Percentiles rank a stretch among this genome's conserved stretches.
Conservation (phyloP, 2,888 invertebrate genomes). For the Sarcophaga variegata region DNA sequence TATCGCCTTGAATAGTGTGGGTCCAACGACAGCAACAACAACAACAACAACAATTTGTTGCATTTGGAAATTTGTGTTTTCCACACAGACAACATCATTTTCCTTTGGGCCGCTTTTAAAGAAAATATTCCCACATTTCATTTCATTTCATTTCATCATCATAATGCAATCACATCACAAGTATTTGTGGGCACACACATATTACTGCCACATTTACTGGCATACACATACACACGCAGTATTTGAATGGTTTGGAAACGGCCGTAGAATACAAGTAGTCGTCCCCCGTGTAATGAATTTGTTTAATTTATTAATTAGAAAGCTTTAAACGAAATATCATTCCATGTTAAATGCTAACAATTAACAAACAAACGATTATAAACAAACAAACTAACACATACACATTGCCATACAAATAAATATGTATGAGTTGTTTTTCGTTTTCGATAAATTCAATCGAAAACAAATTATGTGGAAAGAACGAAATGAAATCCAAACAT, state of each 20-base stretch:
- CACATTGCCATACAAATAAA: not conserved
- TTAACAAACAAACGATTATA: not conserved
- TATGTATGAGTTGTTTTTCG: not conserved
- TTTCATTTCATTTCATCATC: not conserved
- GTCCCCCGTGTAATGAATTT: slow-evolving; percentile 34
- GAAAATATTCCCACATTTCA: slow-evolving; percentile 58
- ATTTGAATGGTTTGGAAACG: no score
- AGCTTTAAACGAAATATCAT: slow-evolving; percentile 41
- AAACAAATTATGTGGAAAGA: slow-evolving; percentile 18
- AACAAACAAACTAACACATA: not conserved
- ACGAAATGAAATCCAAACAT: not conserved
- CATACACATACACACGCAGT: not conserved
- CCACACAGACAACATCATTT: slow-evolving; percentile 16
- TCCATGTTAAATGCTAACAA: no score
- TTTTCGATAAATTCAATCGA: slow-evolving; percentile 21
- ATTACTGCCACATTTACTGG: not conserved
- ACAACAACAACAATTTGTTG: not conserved
- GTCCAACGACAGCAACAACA: slow-evolving; percentile 10
- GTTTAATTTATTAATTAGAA: slow-evolving; percentile 67
- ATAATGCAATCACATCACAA: slow-evolving; percentile 33
- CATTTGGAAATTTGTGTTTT: no score
- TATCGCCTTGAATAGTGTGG: slow-evolving; percentile 63
- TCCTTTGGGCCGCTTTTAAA: not conserved
- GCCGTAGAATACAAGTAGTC: slow-evolving; percentile 6
- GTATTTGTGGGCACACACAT: not conserved